phyloP scores from a whole-genome alignment of 2,797 vertebrate genomes.

The Botia kubotai region DNA sequence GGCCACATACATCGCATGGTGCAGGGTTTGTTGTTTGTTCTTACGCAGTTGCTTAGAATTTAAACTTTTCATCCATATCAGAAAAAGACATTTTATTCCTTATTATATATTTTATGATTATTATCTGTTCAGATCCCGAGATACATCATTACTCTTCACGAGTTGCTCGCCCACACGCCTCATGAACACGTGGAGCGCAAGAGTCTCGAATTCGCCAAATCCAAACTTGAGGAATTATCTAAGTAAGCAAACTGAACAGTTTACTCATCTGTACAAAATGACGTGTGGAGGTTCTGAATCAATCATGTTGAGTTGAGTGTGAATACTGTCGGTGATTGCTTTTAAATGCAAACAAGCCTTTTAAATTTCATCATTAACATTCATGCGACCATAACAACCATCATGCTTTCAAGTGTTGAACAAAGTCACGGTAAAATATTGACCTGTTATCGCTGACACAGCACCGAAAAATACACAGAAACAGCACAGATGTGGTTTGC shows the following conservation, averaged over 20 bases:
- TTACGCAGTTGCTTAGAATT: too few species aligned
- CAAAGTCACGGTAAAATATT: not conserved
- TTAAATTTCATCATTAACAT: conserved; percentile 6
- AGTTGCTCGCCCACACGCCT: conserved; percentile 95
- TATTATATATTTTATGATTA: not conserved
- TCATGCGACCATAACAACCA: not conserved
- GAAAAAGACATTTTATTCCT: too few species aligned
- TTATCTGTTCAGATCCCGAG: conserved; percentile 88
- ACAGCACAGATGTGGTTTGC: not conserved
- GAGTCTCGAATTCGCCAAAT: conserved; percentile 98
- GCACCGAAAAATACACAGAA: not conserved
- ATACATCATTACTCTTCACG: conserved; percentile 98
- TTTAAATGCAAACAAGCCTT: conserved; percentile 18
- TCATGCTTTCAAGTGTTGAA: not conserved
- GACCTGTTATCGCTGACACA: not conserved
- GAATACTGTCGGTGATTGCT: not conserved
- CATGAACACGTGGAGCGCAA: conserved; percentile 97
- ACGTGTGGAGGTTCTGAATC: too few species aligned
- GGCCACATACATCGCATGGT: too few species aligned
- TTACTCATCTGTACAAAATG: too few species aligned
- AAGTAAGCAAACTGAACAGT: conserved; percentile 75
- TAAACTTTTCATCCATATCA: too few species aligned
- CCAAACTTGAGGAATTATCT: conserved; percentile 95
- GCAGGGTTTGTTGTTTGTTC: too few species aligned
- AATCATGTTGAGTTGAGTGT: not conserved